Conservation (phyloP, 2,113 vertebrate species). For the Alces alces region DNA sequence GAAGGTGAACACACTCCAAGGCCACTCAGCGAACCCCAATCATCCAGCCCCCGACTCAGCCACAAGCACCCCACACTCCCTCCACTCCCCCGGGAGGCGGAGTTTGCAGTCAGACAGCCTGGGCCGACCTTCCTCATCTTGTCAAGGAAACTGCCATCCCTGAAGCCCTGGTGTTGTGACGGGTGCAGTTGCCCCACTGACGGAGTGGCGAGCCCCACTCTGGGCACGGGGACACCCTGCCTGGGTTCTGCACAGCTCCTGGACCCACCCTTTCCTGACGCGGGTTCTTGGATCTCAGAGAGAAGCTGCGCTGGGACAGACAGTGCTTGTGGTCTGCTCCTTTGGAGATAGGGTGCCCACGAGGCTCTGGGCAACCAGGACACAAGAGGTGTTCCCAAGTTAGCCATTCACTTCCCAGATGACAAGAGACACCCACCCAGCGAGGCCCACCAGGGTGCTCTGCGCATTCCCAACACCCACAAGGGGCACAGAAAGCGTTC, state of each 20-base stretch:
- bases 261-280: too few species aligned
- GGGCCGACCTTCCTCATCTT: accelerated
- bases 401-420: background rate
- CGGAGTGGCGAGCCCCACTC: accelerated
- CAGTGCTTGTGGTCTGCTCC: background rate
- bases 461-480: background rate
- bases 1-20: accelerated
- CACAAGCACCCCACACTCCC: background rate
- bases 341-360: background rate
- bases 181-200: background rate
- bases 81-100: accelerated
- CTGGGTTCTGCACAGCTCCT: background rate
- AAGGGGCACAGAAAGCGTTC: background rate
- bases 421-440: accelerated
- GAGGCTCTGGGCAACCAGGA: background rate
- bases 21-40: accelerated
- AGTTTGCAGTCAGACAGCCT: background rate
- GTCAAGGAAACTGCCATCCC: background rate
- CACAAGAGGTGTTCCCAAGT: background rate
- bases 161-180: background rate
- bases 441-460: accelerated
- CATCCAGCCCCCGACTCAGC: background rate
- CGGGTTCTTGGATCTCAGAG: background rate
- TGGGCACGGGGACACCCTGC: background rate
- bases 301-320: background rate